Base-by-base conservation (phyloP, 1,140 invertebrate genomes). In the Drosophila murphyi region DNA sequence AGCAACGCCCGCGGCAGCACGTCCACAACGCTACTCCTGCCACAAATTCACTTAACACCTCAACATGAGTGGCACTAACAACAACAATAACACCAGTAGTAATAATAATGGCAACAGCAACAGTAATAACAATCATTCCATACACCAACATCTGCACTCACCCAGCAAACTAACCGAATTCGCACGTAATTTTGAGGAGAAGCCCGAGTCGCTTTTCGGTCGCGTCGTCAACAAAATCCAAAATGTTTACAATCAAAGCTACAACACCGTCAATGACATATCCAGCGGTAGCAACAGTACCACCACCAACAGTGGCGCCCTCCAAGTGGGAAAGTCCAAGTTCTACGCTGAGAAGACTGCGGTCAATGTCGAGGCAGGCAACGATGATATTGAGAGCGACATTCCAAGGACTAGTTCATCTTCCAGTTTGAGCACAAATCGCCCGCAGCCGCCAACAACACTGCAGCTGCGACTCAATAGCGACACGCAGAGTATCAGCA, bases 91-190 rank as follows among this genome's bases (percentile, higher is more conserved):
- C 92, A 96, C 72, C 94, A 96, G 65, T 5, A 47, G 32, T 35
- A 60, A 20, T 48, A 70, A 5, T 31, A 59, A n/a, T 20, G 68
- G 35, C 54, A 72, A n/a, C 20, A 67, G 28, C 43, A 72, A 59
- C 29, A 75, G 32, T 47, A 72, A 37, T 12, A 74, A 69, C 43
- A 82, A 69, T 20, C 60, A 77, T 45, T 67, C 93, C 67, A 94
- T 95, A 94, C 94, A 94, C 88, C 94, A 94, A 80, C 96, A 96
- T 86, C 92, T 96, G 73, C 94, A 96, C 65, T 95, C 95, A 2
- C 94, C 95, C 3, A 95, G 95, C 2, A 95, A 95, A 82, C 92
- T 97, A 35, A 97, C 96, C 43, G 95, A 96, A 91, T 97, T 97
- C 87, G 95, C 96, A 64, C 95, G 92, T 2, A 81, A 91, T 43